A percentile compares a stretch with the other conserved stretches of the same genome.
Conservation (phyloP, 2,888 invertebrate genomes). For the Achlya flavicornis region DNA sequence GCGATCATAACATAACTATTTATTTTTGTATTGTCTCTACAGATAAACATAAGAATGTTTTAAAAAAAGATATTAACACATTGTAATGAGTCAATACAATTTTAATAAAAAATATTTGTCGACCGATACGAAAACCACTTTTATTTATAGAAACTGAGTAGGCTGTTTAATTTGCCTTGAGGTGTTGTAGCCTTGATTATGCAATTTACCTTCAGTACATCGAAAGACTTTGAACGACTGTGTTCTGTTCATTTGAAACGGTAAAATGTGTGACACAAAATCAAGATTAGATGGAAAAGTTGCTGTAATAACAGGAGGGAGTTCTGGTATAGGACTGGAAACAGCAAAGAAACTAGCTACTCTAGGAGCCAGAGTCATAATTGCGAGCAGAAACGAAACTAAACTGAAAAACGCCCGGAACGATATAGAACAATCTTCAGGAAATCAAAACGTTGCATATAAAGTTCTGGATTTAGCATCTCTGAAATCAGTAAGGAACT, state of each 20-base stretch:
- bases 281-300: conserved; percentile 18
- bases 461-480: conserved; percentile 76
- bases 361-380: conserved; percentile 86
- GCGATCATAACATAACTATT: no score
- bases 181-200: neutral
- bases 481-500: conserved; percentile 80
- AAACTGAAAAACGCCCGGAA: conserved; percentile 81
- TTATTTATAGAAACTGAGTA: neutral
- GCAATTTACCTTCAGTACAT: conserved; percentile 23
- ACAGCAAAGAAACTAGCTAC: conserved; percentile 87
- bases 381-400: conserved; percentile 89
- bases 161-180: conserved; percentile 36
- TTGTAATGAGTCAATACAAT: neutral
- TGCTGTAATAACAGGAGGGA: conserved; percentile 3
- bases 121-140: neutral
- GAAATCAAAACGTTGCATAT: conserved; percentile 50
- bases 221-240: conserved; percentile 23
- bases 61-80: no score
- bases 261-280: conserved; percentile 51
- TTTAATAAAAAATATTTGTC: no score
- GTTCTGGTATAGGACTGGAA: conserved; percentile 89
- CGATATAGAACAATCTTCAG: conserved; percentile 37
- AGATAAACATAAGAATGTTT: no score
- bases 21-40: no score
- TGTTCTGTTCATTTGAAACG: conserved; percentile 9